Evolutionary conservation across 2,888 invertebrate species (phyloP), one percentile per base, ranked within the genome.

Genomic region (Netelia virgata): DNA sequence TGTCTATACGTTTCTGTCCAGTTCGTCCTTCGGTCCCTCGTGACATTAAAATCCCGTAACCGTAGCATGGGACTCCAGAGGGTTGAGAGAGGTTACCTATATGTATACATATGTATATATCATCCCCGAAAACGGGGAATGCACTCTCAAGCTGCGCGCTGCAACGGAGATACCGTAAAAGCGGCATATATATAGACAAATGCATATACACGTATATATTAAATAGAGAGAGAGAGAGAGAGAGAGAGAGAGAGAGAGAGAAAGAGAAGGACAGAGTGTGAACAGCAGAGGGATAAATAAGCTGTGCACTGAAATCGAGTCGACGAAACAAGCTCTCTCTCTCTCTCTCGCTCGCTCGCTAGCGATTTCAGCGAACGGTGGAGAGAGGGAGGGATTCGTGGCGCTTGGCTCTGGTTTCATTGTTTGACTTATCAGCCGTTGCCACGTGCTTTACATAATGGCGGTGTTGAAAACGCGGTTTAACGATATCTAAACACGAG

Each of bases 401-500:
- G 82, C 74, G 75, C 74, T 84, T 78, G 85, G 86, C 74, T 84
- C 79, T 74, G 83, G 86, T 85, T 83, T 86, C 85, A 92, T 92
- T 92, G 92, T 92, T 90, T 89, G 89, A 92, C 91, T 93, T 93
- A 93, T 93, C 93, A 91, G 89, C 82, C 86, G 88, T 88, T 83
- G 87, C 92, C 92, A 93, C 92, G 92, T 92, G 92, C 91, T 91
- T 90, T 90, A 90, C 90, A 91, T 93, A 93, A 93, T 92, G 90
- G 90, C 87, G 88, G 88, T 90, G 92, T 92, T 91, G 92, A 92
- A 93, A 93, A 91, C 91, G 92, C 90, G 91, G 92, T 92, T 92
- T 90, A 91, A 91, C 92, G 91, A 93, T 93, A 92, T 92, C 91
- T 91, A 91, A 92, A 92, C 92, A 91, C 89, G 90, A 90, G 91